Conservation (phyloP, 2,113 vertebrate species). For the Sinocyclocheilus maitianheensis region DNA sequence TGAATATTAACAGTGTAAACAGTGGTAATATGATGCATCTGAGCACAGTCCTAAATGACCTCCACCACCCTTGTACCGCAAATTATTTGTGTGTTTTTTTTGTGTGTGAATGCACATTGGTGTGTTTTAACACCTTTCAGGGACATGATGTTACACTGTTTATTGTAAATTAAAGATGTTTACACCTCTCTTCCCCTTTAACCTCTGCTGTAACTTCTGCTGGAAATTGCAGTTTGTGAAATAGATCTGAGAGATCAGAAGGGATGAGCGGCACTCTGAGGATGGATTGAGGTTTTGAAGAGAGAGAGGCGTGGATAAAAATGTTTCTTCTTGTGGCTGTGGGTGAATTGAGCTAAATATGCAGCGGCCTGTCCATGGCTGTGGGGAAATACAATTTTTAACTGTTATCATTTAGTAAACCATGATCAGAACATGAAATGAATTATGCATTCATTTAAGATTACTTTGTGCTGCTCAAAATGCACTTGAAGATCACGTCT, state of each 20-base stretch:
- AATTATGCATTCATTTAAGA: not conserved
- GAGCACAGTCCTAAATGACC: not conserved
- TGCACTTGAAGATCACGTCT: not conserved
- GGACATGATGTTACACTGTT: slow-evolving; percentile 26
- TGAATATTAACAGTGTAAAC: not conserved
- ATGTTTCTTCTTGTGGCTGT: not conserved
- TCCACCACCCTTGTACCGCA: not conserved
- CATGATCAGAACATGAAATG: not conserved
- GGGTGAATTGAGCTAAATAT: slow-evolving; percentile 4
- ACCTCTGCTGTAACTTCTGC: not conserved
- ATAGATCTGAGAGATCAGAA: not conserved
- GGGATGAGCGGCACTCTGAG: not conserved
- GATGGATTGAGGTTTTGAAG: not conserved
- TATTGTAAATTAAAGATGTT: slow-evolving; percentile 8
- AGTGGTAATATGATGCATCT: not conserved
- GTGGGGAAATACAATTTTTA: slow-evolving; percentile 14
- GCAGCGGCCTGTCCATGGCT: not conserved
- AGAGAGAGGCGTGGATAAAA: not conserved
- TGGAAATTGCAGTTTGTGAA: not conserved
- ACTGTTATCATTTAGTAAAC: not conserved
- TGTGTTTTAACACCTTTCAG: slow-evolving; percentile 17
- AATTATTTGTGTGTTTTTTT: slow-evolving; percentile 13
- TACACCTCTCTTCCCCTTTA: not conserved
- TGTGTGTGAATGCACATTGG: slow-evolving; percentile 17
- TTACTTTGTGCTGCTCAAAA: slow-evolving; percentile 4